Conservation (phyloP, 2,113 vertebrate species). For the Mormoops blainvillei region DNA sequence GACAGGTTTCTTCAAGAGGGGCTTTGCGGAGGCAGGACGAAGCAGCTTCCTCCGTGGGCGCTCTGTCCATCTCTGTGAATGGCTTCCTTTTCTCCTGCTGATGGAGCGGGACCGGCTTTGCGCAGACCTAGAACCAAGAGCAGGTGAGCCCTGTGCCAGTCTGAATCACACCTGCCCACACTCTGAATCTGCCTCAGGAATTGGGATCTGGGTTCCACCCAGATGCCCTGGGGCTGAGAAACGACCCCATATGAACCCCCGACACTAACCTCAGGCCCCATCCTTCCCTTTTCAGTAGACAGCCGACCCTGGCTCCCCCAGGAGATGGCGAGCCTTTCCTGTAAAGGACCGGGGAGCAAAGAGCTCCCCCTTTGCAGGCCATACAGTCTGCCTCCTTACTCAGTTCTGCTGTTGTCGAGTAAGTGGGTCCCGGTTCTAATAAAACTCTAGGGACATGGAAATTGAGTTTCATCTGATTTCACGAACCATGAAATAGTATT, state of each 20-base stretch:
- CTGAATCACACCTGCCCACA: accelerated
- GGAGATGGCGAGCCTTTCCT: not conserved
- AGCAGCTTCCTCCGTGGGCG: accelerated
- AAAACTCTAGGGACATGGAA: not conserved
- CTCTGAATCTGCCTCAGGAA: not conserved
- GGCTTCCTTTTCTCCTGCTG: not conserved
- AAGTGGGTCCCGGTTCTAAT: accelerated
- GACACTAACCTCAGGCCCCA: not conserved
- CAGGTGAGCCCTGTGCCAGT: not conserved
- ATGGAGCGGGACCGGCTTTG: not conserved
- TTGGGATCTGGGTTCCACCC: not conserved
- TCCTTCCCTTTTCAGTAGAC: not conserved
- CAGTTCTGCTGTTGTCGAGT: not conserved
- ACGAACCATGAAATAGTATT: not conserved
- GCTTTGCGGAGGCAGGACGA: not conserved
- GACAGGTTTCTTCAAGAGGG: not conserved
- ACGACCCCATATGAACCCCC: accelerated
- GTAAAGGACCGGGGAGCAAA: not conserved
- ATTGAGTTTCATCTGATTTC: not conserved
- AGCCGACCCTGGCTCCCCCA: not conserved
- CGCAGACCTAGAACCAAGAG: not conserved
- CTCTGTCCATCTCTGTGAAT: accelerated
- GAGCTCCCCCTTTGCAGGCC: not conserved
- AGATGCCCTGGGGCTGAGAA: accelerated
- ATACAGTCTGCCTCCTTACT: not conserved